A percentile compares a stretch with the other conserved stretches of the same genome.
These are phyloP conservation scores for Polymixis lichenea DNA, from an alignment of 2,888 invertebrate genomes.

Conservation along the genomic window DNA sequence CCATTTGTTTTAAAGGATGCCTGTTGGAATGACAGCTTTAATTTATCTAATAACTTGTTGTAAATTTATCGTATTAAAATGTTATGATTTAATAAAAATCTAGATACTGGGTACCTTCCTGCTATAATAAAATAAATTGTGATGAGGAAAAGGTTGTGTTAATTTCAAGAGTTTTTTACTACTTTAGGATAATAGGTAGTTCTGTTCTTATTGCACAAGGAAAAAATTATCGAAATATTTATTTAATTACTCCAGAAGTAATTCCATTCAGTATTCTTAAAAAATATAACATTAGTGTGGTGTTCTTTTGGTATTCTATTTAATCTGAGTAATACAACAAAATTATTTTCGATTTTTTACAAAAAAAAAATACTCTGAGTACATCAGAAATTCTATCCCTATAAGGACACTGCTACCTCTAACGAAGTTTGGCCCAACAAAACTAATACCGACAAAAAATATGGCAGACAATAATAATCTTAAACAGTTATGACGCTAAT, in stretches of 20 bases:
- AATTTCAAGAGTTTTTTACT: neutral
- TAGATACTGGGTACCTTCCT: neutral
- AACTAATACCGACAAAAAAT: conserved; percentile 39
- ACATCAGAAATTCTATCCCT: neutral
- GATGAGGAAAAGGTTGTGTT: neutral
- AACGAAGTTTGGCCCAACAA: conserved; percentile 17
- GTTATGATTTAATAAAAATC: neutral
- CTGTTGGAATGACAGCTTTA: neutral
- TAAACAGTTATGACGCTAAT: conserved; percentile 58
- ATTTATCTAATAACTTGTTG: conserved; percentile 15
- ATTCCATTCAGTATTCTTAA: neutral
- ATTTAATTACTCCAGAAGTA: neutral
- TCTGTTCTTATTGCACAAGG: neutral
- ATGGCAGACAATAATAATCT: conserved; percentile 45
- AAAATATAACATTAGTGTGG: neutral
- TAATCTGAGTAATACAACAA: neutral
- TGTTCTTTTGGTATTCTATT: neutral
- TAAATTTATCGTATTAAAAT: neutral
- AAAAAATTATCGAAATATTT: neutral
- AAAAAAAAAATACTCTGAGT: neutral
- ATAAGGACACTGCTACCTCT: neutral
- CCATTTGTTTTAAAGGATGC: conserved; percentile 28
- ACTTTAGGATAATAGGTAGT: neutral
- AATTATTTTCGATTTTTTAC: too few relatives aligned
- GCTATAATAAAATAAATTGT: neutral